Conservation (phyloP, 2,797 vertebrate species). For the Karalla daura region DNA sequence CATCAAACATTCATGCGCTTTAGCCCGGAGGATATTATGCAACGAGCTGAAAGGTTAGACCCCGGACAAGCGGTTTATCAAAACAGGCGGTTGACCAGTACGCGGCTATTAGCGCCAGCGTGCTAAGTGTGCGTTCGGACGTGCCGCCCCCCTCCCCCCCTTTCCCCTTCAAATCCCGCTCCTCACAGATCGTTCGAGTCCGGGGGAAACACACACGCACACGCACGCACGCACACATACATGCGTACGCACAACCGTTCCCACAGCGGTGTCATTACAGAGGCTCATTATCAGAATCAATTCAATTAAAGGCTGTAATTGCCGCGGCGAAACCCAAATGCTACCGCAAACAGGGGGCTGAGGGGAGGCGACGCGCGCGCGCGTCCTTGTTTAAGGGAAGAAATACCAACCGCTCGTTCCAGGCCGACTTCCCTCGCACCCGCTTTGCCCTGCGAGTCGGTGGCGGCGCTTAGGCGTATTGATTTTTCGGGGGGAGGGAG, state of each 20-base stretch:
- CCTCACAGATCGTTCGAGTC: constrained; percentile 52
- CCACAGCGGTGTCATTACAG: constrained; percentile 82
- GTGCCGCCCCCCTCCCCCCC: too few species aligned
- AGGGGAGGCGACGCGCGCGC: constrained; percentile 60
- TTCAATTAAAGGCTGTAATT: constrained; percentile 89
- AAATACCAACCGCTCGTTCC: constrained; percentile 78
- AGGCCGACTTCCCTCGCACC: constrained; percentile 70
- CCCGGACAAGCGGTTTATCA: constrained; percentile 53
- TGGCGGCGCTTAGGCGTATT: constrained; percentile 67
- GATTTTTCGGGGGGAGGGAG: constrained; percentile 58
- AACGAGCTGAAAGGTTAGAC: constrained; percentile 71
- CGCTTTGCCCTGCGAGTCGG: constrained; percentile 53
- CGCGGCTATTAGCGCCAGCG: constrained; percentile 19
- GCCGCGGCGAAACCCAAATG: constrained; percentile 77
- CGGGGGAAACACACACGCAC: constrained; percentile 49
- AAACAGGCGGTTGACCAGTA: constrained; percentile 34
- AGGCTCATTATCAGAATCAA: constrained; percentile 85
- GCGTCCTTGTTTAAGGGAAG: constrained; percentile 68
- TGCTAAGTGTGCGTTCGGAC: background rate
- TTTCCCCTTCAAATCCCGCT: constrained; percentile 47
- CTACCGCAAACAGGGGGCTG: constrained; percentile 80
- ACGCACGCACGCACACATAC: constrained; percentile 51
- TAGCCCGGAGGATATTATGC: constrained; percentile 74
- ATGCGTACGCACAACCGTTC: constrained; percentile 63
- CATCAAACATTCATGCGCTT: constrained; percentile 75